Conservation (phyloP, 1,140 invertebrate species). For the Macrotrachela quadricornifera region DNA sequence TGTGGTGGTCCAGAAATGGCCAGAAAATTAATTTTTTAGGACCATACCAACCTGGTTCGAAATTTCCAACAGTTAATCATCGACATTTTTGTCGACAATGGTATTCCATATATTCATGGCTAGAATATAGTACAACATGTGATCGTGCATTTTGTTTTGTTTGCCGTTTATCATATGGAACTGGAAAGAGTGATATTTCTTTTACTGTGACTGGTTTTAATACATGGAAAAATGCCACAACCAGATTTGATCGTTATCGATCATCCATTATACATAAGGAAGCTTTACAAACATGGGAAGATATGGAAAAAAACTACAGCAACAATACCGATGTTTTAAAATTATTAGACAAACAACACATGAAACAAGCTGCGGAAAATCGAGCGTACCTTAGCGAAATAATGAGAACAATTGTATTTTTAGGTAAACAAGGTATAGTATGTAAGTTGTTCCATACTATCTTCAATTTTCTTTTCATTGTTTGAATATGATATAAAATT, state of each 20-base stretch:
- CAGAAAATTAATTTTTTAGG: too few relatives aligned
- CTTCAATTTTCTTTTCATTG: too few relatives aligned
- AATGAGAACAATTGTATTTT: not conserved
- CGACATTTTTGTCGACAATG: not conserved
- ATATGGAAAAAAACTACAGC: not conserved
- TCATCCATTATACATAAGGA: not conserved
- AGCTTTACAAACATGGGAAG: not conserved
- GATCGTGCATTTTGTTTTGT: not conserved
- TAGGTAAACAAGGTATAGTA: not conserved
- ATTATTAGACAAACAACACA: not conserved
- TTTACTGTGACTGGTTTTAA: conserved; percentile 4
- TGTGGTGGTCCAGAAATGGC: too few relatives aligned
- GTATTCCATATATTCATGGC: not conserved
- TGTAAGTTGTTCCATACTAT: too few relatives aligned
- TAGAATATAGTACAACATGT: not conserved
- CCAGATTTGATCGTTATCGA: not conserved
- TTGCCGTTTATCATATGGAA: not conserved
- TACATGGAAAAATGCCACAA: not conserved
- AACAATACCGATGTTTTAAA: too few relatives aligned
- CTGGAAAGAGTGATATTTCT: not conserved
- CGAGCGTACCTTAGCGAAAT: not conserved
- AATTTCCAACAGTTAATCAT: too few relatives aligned
- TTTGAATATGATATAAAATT: too few relatives aligned
- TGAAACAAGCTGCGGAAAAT: not conserved
- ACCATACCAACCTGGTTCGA: too few relatives aligned